Evolutionary conservation across 2,113 vertebrate species (phyloP).

Genomic region (Odocoileus virginianus): DNA sequence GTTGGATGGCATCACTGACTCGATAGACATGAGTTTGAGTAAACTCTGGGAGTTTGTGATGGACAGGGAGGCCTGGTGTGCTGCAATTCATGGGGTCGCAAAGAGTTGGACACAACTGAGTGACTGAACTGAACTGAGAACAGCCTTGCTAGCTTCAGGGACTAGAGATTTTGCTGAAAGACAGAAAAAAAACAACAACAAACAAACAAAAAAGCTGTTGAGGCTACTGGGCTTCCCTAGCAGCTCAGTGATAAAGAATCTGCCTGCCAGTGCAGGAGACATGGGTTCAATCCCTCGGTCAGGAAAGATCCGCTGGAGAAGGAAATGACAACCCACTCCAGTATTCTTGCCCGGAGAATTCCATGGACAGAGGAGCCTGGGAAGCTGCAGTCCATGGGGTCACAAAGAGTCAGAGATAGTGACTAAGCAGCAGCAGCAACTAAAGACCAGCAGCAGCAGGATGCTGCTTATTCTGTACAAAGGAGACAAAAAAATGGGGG

Average conservation of each 20-base stretch:
- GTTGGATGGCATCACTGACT: too few relatives aligned
- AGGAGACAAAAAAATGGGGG: too few relatives aligned
- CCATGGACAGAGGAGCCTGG: neutral
- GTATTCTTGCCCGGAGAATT: neutral
- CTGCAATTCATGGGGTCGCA: too few relatives aligned
- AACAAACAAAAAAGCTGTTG: neutral
- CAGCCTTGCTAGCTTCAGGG: neutral
- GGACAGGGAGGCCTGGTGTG: too few relatives aligned
- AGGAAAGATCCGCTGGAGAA: neutral
- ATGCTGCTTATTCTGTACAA: neutral
- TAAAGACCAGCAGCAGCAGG: neutral
- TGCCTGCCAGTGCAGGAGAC: neutral
- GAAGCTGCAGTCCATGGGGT: neutral
- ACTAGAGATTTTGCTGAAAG: neutral
- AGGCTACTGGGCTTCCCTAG: neutral
- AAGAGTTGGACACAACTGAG: too few relatives aligned
- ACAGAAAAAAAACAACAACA: neutral
- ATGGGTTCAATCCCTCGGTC: neutral
- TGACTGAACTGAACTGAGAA: neutral
- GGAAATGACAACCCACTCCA: neutral
- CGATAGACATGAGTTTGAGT: too few relatives aligned
- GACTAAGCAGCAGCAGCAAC: neutral
- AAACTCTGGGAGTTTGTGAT: too few relatives aligned
- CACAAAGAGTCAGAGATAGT: neutral
- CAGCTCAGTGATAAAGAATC: neutral